Evolutionary conservation across 2,888 invertebrate genomes (phyloP).

Genomic region (Melangyna quadrimaculata): DNA sequence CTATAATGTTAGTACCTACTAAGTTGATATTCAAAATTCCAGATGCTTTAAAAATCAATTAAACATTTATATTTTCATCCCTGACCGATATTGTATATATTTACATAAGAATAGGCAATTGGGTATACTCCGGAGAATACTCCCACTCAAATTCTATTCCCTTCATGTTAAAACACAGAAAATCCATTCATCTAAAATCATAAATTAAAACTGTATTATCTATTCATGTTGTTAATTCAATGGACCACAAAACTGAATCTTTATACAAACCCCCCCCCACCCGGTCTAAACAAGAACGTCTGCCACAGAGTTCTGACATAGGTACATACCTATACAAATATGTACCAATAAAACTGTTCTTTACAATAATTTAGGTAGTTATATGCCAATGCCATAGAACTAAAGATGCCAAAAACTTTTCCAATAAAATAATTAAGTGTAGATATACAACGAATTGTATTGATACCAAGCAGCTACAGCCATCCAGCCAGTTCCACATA

Average conservation of each 20-base stretch:
- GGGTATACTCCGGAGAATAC: neutral
- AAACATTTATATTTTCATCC: constrained; percentile 28
- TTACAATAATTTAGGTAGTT: neutral
- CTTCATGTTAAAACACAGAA: neutral
- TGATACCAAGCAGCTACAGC: too few relatives aligned
- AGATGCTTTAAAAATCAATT: constrained; percentile 42
- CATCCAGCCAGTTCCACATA: too few relatives aligned
- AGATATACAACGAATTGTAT: neutral
- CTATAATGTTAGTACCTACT: too few relatives aligned
- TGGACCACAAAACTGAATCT: constrained; percentile 10
- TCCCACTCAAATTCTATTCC: neutral
- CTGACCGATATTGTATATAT: neutral
- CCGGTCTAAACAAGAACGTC: constrained; percentile 9
- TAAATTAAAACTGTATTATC: constrained; percentile 65
- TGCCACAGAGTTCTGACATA: constrained; percentile 18
- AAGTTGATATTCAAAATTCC: constrained; percentile 38
- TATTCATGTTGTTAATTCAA: constrained; percentile 58
- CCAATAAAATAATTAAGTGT: constrained; percentile 67
- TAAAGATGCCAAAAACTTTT: constrained; percentile 48
- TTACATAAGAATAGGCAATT: too few relatives aligned
- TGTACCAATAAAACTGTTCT: neutral
- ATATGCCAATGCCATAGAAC: neutral
- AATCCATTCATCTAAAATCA: constrained; percentile 28
- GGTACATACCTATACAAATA: too few relatives aligned
- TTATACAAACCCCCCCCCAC: neutral